Evolutionary conservation across 64 coral and sea anemone genomes (phyloP), one percentile per base, ranked within the genome.

Genomic region (Orbicella faveolata): DNA sequence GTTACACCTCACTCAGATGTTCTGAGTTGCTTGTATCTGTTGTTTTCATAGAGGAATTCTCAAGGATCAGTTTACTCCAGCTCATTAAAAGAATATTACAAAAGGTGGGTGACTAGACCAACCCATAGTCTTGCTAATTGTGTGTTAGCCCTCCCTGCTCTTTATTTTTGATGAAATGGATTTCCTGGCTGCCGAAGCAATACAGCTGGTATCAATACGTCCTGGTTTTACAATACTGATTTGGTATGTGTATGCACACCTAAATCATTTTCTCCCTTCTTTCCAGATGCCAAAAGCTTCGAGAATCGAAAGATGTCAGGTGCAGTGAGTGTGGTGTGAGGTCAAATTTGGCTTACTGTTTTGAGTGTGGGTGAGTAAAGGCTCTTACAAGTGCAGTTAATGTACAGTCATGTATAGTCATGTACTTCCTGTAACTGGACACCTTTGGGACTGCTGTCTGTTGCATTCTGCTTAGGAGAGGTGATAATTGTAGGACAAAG

Each of bases 331-430:
- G 95, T 63, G 82, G 88, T 6, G 76, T 82, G 57, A 96, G 77
- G 68, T 96, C 95, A 17, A 96, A 96, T 70, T 76, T 96, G 9
- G 95, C 73, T 10, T 92, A 59, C 34, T 96, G 95, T 88, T 88
- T 96, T 41, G 95, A 96, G 18, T 96, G 95, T 84, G 95, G 95
- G 95, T 96, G 59, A 84, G 92, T 78, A 15, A 26, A 41, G 62
- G 1, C 10, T 59, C 55, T 20, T 87, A 25, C 4, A 33, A 26
- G 9, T 70, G n/a, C 19, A 23, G 16, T 20, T 68, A 21, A 30
- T 30, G 30, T 30, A 30, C 30, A 30, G 30, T 30, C 30, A 30
- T 30, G 30, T 25, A 8, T 7, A 26, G 4, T 26, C 67, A 70
- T 23, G 64, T 21, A 67, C 23, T 67, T 17, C 20, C 64, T 21